Base-by-base conservation (phyloP, 2,888 invertebrate genomes). In the Junonia oenone region DNA sequence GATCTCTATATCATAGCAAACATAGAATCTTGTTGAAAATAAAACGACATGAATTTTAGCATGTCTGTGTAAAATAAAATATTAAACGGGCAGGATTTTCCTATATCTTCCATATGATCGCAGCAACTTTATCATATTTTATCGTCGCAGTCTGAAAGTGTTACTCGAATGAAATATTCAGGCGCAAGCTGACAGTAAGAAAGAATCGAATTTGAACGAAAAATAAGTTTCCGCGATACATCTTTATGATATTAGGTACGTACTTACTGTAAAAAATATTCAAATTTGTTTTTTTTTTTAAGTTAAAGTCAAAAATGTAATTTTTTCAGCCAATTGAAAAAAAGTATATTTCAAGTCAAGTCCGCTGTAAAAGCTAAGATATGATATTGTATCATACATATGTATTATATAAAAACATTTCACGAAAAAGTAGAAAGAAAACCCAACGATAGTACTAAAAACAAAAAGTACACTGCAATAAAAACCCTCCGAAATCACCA, bases 101-200 rank as follows among this genome's bases (percentile, higher is more conserved):
- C 56, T 59, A 50, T 58, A 51, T 56, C 50, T 51, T n/a, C 51
- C 31, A 51, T 45, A 61, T 46, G 55, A 54, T 59, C 48, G 52
- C 57, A 55, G 56, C 71, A 76, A 78, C 71, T 80, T 77, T 73
- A 72, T 76, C 48, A 55, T 55, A 49, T 51, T 77, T 76, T 68
- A 66, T 71, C 67, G 65, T 60, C 57, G 60, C 65, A 61, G 59
- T 62, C 68, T 66, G 63, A 69, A 71, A 71, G 64, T 64, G 64
- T 65, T 65, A 64, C 58, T 58, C 63, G 63, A 63, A 73, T 80
- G 71, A 75, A 76, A 76, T 76, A 83, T 80, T 80, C 73, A 75
- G 69, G 55, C 68, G 61, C 63, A 61, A 58, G 68, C 69, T 78
- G 80, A 80, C 79, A 81, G 74, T 72, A 76, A 73, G 73, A 74